phyloP scores from a whole-genome alignment of 1,140 invertebrate species.

The Vanessa tameamea region DNA sequence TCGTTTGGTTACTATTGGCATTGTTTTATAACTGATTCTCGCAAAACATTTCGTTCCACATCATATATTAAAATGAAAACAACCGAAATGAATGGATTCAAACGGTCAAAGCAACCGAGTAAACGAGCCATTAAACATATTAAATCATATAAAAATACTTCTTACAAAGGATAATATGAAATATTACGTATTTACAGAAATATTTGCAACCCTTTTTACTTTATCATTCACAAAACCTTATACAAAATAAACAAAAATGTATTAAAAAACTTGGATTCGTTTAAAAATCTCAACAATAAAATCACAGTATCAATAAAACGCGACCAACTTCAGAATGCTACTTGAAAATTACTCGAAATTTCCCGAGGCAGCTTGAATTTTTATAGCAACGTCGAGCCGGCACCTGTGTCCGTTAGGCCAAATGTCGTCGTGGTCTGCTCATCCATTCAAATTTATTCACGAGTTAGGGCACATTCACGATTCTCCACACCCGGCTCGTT shows the following conservation, averaged over 20 bases:
- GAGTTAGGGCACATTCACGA: conserved; percentile 39
- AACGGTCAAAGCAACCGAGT: too few relatives aligned
- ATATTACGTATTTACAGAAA: not conserved
- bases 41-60: not conserved
- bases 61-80: too few relatives aligned
- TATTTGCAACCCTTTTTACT: too few relatives aligned
- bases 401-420: conserved; percentile 55
- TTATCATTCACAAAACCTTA: not conserved
- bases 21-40: not conserved
- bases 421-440: conserved; percentile 53
- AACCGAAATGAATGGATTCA: too few relatives aligned
- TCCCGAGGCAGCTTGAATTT: conserved; percentile 30
- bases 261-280: not conserved
- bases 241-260: not conserved
- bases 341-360: conserved; percentile 29
- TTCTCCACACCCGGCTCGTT: conserved; percentile 14
- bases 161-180: not conserved
- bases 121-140: too few relatives aligned
- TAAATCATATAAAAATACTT: too few relatives aligned
- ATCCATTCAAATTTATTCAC: conserved; percentile 68
- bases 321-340: conserved; percentile 11
- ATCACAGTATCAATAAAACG: conserved; percentile 19
- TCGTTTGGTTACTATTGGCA: not conserved
- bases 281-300: conserved; percentile 4
- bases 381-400: conserved; percentile 39